A percentile compares a stretch with the other conserved stretches of the same genome.
These are phyloP conservation scores for Rousettus leschenaultii DNA, from an alignment of 2,113 vertebrate genomes.

Conservation along the genomic window DNA sequence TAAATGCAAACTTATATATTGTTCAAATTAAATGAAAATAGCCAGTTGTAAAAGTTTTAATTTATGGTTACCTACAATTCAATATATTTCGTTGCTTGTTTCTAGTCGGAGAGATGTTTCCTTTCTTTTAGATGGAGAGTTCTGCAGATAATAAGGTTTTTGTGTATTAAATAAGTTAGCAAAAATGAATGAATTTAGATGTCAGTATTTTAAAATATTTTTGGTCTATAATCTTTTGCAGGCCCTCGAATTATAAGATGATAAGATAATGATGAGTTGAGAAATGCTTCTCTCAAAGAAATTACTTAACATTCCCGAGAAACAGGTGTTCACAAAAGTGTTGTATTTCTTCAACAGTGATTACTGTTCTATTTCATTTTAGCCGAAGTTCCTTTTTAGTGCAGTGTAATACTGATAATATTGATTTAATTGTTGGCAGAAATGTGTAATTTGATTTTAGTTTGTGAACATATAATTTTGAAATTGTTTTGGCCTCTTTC, in stretches of 20 bases:
- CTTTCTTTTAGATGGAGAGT: not conserved
- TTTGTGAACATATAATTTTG: slow-evolving; percentile 23
- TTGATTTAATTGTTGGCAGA: not conserved
- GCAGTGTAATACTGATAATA: not conserved
- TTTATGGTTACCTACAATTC: not conserved
- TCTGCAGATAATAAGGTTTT: not conserved
- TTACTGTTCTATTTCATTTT: slow-evolving; percentile 45
- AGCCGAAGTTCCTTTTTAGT: slow-evolving; percentile 29
- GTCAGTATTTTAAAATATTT: not conserved
- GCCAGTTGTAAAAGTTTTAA: not conserved
- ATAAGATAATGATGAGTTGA: slow-evolving; percentile 34
- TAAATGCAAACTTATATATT: not conserved
- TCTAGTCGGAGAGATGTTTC: not conserved
- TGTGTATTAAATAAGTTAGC: slow-evolving; percentile 32
- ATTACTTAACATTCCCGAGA: slow-evolving; percentile 47
- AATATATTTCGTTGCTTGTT: not conserved
- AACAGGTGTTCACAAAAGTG: slow-evolving; percentile 37
- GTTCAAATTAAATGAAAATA: not conserved
- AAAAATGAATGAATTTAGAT: slow-evolving; percentile 23
- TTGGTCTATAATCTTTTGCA: slow-evolving; percentile 38
- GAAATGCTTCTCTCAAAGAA: slow-evolving; percentile 51
- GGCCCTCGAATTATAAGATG: slow-evolving; percentile 26
- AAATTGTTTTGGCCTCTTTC: not conserved
- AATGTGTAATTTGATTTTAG: not conserved
- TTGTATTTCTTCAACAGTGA: slow-evolving; percentile 58